Evolutionary conservation across 2,888 invertebrate species (phyloP).

Genomic region (Limnephilus marmoratus): DNA sequence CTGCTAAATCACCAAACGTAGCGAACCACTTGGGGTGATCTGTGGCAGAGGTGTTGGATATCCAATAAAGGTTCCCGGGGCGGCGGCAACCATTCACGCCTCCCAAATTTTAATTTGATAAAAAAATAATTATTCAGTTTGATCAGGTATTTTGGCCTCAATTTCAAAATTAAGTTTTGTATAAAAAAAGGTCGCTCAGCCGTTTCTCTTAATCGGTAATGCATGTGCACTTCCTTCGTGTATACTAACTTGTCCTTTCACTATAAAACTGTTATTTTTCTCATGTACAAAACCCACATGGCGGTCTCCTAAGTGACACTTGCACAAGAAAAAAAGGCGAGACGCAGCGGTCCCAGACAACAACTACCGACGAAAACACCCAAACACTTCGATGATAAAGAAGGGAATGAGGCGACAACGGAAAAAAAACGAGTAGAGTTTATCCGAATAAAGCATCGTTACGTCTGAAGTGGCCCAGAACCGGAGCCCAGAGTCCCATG

Average conservation of each 20-base stretch:
- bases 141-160: too few species aligned
- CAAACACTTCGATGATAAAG: slow-evolving; percentile 57
- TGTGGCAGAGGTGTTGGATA: too few species aligned
- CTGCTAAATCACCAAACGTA: too few species aligned
- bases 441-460: slow-evolving; percentile 62
- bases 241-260: background rate
- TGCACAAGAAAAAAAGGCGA: slow-evolving; percentile 52
- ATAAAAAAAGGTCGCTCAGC: too few species aligned
- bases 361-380: slow-evolving; percentile 10
- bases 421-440: slow-evolving; percentile 56
- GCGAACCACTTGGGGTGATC: too few species aligned
- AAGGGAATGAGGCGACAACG: slow-evolving; percentile 41
- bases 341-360: slow-evolving; percentile 1
- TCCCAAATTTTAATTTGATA: too few species aligned
- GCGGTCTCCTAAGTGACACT: slow-evolving; percentile 48
- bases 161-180: too few species aligned
- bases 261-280: slow-evolving; percentile 29
- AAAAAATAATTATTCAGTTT: too few species aligned
- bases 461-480: slow-evolving; percentile 61
- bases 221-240: background rate
- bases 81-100: too few species aligned
- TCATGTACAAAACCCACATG: slow-evolving; percentile 43
- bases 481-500: slow-evolving; percentile 37
- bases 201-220: background rate
- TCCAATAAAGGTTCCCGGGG: too few species aligned